phyloP scores from a whole-genome alignment of 1,140 invertebrate genomes.

The Epicauta chinensis region DNA sequence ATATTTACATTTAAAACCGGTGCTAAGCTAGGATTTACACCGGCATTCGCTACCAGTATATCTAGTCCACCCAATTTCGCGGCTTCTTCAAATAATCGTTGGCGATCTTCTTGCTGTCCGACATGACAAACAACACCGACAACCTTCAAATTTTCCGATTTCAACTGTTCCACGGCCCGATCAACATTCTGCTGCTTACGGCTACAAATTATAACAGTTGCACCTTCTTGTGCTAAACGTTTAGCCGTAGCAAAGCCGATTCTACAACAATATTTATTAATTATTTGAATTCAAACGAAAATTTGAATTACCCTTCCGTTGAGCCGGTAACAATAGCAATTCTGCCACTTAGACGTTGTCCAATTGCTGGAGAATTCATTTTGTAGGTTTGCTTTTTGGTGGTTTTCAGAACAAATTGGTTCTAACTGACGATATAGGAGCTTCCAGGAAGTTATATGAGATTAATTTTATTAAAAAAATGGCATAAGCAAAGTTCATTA shows the following conservation, averaged over 20 bases:
- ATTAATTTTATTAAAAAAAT: too few relatives aligned
- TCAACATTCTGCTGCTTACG: slow-evolving; percentile 82
- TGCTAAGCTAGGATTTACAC: slow-evolving; percentile 79
- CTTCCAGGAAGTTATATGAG: too few relatives aligned
- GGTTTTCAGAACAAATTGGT: too few relatives aligned
- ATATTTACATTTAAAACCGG: slow-evolving; percentile 73
- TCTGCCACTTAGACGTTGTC: slow-evolving; percentile 53
- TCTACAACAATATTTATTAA: slow-evolving; percentile 51
- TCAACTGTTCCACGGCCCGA: slow-evolving; percentile 67
- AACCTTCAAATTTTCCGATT: slow-evolving; percentile 57
- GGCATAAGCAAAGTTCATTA: too few relatives aligned
- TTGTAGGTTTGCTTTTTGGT: too few relatives aligned
- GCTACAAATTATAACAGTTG: slow-evolving; percentile 87
- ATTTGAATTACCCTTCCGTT: slow-evolving; percentile 79
- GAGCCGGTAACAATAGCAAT: slow-evolving; percentile 89
- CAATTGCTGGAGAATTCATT: too few relatives aligned
- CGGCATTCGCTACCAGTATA: slow-evolving; percentile 93
- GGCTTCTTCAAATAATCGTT: slow-evolving; percentile 61
- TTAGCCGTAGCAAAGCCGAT: slow-evolving; percentile 90
- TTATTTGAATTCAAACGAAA: neutral
- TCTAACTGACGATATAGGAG: too few relatives aligned
- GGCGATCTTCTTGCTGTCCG: slow-evolving; percentile 67
- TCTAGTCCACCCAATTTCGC: slow-evolving; percentile 85
- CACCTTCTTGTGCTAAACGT: slow-evolving; percentile 81
- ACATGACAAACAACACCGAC: slow-evolving; percentile 84